Evolutionary conservation across 2,113 vertebrate genomes (phyloP).

Genomic region (Danionella cerebrum): DNA sequence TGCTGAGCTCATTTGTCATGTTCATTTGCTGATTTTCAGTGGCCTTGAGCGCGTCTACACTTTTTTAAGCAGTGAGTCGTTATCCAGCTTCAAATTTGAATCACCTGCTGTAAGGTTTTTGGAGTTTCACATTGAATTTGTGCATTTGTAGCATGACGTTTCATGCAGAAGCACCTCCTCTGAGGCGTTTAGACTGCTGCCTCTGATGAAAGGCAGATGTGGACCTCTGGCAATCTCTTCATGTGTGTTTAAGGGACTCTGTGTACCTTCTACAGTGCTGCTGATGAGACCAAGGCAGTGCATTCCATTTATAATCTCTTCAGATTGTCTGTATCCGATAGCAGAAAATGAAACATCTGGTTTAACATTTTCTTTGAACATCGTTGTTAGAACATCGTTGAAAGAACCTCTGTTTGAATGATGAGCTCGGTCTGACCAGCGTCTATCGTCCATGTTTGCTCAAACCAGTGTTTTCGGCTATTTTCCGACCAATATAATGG

Average conservation of each 20-base stretch:
- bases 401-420: no score
- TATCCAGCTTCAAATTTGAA: conserved; percentile 13
- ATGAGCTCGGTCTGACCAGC: no score
- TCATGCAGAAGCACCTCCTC: background rate
- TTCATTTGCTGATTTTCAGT: conserved; percentile 7
- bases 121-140: background rate
- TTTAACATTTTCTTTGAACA: background rate
- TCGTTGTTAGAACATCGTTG: no score
- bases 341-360: background rate
- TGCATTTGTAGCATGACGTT: conserved; percentile 18
- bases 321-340: background rate
- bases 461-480: conserved; percentile 12
- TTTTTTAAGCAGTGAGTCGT: conserved; percentile 41
- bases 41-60: conserved; percentile 7
- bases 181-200: conserved; percentile 26
- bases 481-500: background rate
- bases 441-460: conserved; percentile 29
- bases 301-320: conserved; percentile 3
- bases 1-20: conserved; percentile 36
- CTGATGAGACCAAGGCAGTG: background rate
- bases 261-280: background rate
- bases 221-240: conserved; percentile 31
- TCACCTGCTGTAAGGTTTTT: conserved; percentile 49
- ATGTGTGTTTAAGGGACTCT: conserved; percentile 6
- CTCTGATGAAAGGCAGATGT: conserved; percentile 46